Conservation (phyloP, 2,888 invertebrate genomes). For the Ganaspis brasiliensis region DNA sequence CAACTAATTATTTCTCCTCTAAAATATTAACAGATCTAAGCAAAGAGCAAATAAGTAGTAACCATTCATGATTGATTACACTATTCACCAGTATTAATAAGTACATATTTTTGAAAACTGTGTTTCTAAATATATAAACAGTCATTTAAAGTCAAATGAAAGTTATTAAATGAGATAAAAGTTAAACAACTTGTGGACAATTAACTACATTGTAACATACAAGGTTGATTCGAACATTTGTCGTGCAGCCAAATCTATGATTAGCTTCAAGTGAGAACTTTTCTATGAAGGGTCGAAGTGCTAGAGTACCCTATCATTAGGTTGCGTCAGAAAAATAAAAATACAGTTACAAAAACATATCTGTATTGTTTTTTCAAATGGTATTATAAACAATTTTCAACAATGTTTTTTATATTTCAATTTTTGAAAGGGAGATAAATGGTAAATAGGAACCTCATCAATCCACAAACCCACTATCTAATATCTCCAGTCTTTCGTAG, state of each 20-base stretch:
- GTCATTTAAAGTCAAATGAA: neutral
- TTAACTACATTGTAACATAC: conserved; percentile 36
- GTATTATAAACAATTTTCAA: too few relatives aligned
- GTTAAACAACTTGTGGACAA: conserved; percentile 18
- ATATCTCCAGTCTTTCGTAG: too few relatives aligned
- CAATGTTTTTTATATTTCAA: too few relatives aligned
- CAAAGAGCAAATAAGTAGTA: too few relatives aligned
- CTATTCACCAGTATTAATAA: too few relatives aligned
- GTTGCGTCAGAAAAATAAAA: neutral
- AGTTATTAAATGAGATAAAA: neutral
- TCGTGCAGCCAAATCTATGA: conserved; percentile 38
- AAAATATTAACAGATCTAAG: conserved; percentile 3
- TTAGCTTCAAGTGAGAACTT: conserved; percentile 23
- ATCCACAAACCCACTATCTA: too few relatives aligned
- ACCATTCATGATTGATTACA: too few relatives aligned
- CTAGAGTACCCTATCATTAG: conserved; percentile 20
- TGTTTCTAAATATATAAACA: too few relatives aligned
- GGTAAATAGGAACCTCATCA: too few relatives aligned
- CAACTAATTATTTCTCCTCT: neutral
- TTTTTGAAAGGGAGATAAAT: too few relatives aligned
- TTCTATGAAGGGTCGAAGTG: conserved; percentile 39
- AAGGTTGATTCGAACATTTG: conserved; percentile 37
- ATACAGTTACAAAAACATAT: neutral
- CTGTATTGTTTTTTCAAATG: too few relatives aligned
- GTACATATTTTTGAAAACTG: too few relatives aligned